Evolutionary conservation across 2,888 invertebrate species (phyloP).

Genomic region (Lepidocyrtinus sp.): DNA sequence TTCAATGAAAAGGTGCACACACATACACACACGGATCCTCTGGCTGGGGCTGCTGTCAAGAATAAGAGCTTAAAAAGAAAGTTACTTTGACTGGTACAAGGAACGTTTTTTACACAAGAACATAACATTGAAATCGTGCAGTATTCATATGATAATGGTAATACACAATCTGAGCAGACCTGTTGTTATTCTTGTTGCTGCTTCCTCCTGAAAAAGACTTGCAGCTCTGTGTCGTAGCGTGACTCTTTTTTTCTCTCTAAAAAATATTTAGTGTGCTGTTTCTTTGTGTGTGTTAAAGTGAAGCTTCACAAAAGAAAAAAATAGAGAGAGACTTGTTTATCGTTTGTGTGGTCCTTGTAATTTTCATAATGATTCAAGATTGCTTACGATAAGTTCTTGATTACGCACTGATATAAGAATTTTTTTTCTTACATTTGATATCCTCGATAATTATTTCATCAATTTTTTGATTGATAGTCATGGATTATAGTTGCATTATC

Average conservation of each 20-base stretch:
- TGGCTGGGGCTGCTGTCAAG: neutral
- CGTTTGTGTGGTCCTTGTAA: slow-evolving; percentile 38
- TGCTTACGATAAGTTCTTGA: slow-evolving; percentile 6
- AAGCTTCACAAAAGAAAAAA: neutral
- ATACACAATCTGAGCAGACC: slow-evolving; percentile 12
- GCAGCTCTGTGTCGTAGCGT: neutral
- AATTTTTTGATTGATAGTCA: neutral
- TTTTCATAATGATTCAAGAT: slow-evolving; percentile 33
- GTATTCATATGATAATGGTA: slow-evolving; percentile 6
- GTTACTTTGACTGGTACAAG: slow-evolving; percentile 1
- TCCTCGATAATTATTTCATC: neutral
- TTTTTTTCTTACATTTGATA: neutral
- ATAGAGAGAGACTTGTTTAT: neutral
- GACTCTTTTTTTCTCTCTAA: neutral
- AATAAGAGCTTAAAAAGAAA: slow-evolving; percentile 18
- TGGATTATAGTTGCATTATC: too few species aligned
- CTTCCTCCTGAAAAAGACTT: slow-evolving; percentile 15
- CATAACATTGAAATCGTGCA: slow-evolving; percentile 11
- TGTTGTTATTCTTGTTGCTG: slow-evolving; percentile 16
- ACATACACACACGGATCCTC: neutral
- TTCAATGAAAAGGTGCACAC: neutral
- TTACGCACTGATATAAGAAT: neutral
- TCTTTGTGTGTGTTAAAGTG: slow-evolving; percentile 5
- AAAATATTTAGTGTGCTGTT: neutral
- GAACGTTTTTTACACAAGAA: neutral